phyloP scores from a whole-genome alignment of 2,113 vertebrate genomes.

The Engraulis encrasicolus region DNA sequence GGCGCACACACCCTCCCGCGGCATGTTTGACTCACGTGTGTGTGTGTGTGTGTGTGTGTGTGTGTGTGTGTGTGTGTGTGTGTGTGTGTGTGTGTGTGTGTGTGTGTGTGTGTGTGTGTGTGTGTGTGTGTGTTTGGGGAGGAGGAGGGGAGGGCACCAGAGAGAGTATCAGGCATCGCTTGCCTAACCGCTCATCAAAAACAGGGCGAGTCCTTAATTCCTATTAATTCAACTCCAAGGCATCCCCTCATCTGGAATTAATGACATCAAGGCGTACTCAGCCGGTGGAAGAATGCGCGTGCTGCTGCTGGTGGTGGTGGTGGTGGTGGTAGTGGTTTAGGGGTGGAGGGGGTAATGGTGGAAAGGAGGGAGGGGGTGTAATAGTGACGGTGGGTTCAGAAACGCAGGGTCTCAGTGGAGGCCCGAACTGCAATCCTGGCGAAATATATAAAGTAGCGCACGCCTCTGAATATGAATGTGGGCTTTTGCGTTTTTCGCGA shows the following conservation, averaged over 20 bases:
- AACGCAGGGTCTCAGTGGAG: conserved; percentile 61
- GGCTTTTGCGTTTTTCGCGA: no score
- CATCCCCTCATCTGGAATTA: conserved; percentile 75
- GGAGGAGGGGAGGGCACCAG: conserved; percentile 36
- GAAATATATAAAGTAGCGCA: conserved; percentile 58
- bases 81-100: no score
- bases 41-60: no score
- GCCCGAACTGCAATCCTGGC: conserved; percentile 66
- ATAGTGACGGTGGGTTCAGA: no score
- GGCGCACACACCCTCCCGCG: neutral
- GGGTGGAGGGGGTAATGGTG: no score
- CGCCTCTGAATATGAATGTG: conserved; percentile 61
- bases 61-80: no score
- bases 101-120: no score
- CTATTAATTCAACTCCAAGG: conserved; percentile 72
- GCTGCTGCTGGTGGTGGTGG: no score
- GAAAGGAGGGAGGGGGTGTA: no score
- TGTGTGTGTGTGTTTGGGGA: no score
- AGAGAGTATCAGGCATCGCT: conserved; percentile 57
- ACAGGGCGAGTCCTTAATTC: conserved; percentile 61
- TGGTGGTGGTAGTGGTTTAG: neutral
- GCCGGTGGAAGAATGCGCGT: neutral
- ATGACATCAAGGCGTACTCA: conserved; percentile 64
- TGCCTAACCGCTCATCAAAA: conserved; percentile 66
- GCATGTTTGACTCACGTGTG: conserved; percentile 24